Evolutionary conservation across 2,113 vertebrate species (phyloP).

Genomic region (Triplophysa tibetana): DNA sequence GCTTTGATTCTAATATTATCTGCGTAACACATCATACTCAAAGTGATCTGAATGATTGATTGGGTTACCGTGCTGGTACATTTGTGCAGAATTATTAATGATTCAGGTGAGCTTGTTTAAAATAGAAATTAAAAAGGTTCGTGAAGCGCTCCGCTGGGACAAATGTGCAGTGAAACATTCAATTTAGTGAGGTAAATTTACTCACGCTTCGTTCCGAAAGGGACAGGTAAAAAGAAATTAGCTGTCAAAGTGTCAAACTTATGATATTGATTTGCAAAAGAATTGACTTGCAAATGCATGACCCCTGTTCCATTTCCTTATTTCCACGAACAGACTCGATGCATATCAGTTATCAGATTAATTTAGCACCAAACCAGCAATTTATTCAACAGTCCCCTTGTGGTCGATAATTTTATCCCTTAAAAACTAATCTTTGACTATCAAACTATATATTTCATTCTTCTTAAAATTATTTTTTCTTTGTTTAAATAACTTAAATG

Average conservation of each 20-base stretch:
- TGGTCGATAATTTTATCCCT: too few relatives aligned
- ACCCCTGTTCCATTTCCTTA: not conserved
- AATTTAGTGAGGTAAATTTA: slow-evolving; percentile 9
- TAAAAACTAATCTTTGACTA: too few relatives aligned
- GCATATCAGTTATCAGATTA: not conserved
- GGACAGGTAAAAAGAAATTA: not conserved
- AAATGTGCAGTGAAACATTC: not conserved
- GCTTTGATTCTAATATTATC: slow-evolving; percentile 24
- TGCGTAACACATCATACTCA: not conserved
- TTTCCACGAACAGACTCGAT: not conserved
- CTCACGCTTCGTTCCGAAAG: slow-evolving; percentile 3
- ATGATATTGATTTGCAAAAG: slow-evolving; percentile 7
- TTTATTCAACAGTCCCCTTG: too few relatives aligned
- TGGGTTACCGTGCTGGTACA: not conserved
- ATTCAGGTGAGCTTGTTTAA: slow-evolving; percentile 15
- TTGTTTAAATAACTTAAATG: too few relatives aligned
- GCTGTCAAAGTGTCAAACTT: slow-evolving; percentile 24
- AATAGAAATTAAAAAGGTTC: slow-evolving; percentile 18
- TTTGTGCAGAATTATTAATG: slow-evolving; percentile 16
- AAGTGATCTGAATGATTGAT: slow-evolving; percentile 25
- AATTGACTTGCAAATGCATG: slow-evolving; percentile 34
- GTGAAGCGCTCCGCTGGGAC: not conserved
- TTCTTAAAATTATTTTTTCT: too few relatives aligned
- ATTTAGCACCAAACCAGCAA: too few relatives aligned
- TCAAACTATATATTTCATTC: too few relatives aligned